Percentiles rank a stretch among this genome's conserved stretches.
These are phyloP conservation scores for Alethe castanea DNA, from an alignment of 2,113 vertebrate species.

Conservation along the genomic window DNA sequence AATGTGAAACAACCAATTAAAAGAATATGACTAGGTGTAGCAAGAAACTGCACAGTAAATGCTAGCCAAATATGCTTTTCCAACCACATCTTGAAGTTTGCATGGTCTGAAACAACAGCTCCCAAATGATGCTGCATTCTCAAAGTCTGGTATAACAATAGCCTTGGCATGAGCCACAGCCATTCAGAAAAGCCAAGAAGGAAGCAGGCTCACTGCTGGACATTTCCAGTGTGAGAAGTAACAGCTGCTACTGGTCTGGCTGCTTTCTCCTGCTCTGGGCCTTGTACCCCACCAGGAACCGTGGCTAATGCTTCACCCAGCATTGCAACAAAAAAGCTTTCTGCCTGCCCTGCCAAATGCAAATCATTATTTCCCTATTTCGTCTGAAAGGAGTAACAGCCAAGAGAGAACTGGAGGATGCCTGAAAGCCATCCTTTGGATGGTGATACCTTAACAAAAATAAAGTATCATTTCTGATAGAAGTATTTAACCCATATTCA, in stretches of 20 bases:
- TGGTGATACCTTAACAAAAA: background rate
- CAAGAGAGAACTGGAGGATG: background rate
- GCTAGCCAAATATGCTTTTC: background rate
- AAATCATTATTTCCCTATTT: background rate
- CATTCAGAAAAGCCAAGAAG: background rate
- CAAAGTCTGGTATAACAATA: background rate
- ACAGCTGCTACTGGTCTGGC: background rate
- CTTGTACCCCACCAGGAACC: background rate
- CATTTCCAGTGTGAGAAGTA: background rate
- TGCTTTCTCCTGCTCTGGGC: background rate
- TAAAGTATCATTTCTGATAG: background rate
- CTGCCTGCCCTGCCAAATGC: background rate
- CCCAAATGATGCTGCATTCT: background rate
- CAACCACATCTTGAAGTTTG: background rate
- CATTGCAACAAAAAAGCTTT: background rate
- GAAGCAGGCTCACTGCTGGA: background rate
- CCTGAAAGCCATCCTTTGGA: background rate
- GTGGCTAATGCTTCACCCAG: background rate
- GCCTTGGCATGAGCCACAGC: background rate
- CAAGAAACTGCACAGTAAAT: background rate
- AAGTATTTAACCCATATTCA: background rate
- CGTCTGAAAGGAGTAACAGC: background rate
- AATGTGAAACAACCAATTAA: background rate
- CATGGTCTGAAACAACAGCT: background rate
- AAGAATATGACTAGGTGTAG: background rate